phyloP scores from a whole-genome alignment of 2,888 invertebrate species.

The Eretmocerus hayati region DNA sequence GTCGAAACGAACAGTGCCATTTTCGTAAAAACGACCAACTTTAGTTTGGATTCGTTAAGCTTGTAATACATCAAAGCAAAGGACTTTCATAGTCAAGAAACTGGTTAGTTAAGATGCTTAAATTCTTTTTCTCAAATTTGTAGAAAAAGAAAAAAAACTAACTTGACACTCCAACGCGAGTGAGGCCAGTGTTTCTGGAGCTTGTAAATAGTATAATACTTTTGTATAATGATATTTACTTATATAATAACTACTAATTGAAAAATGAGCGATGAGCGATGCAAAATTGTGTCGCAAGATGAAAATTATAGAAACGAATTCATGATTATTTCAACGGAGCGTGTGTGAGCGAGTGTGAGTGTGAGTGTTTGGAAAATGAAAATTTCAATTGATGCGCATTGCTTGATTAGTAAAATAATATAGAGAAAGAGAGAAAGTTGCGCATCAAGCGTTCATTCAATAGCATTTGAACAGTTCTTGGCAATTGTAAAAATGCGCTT shows the following conservation, averaged over 20 bases:
- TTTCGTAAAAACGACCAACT: slow-evolving; percentile 25
- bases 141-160: too few species aligned
- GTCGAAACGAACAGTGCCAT: slow-evolving; percentile 31
- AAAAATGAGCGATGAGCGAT: slow-evolving; percentile 13
- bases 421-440: too few species aligned
- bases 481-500: too few species aligned
- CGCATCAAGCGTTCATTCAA: too few species aligned
- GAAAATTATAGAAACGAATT: slow-evolving; percentile 7
- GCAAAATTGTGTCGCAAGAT: slow-evolving; percentile 10
- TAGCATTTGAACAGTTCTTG: too few species aligned
- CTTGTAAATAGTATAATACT: slow-evolving; percentile 33
- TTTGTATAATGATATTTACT: slow-evolving; percentile 32
- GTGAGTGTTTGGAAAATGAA: too few species aligned
- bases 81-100: too few species aligned
- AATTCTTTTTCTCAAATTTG: too few species aligned
- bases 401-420: too few species aligned
- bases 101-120: too few species aligned
- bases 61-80: too few species aligned
- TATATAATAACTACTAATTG: slow-evolving; percentile 22
- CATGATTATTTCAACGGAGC: slow-evolving; percentile 14
- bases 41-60: slow-evolving; percentile 19
- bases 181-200: slow-evolving; percentile 27
- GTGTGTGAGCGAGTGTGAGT: slow-evolving; percentile 19
- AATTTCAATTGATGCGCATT: too few species aligned
- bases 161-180: slow-evolving; percentile 27